A percentile compares a stretch with the other conserved stretches of the same genome.
Evolutionary conservation across 2,113 vertebrate genomes (phyloP).

Genomic region (Forbesichthys papilliferus): DNA sequence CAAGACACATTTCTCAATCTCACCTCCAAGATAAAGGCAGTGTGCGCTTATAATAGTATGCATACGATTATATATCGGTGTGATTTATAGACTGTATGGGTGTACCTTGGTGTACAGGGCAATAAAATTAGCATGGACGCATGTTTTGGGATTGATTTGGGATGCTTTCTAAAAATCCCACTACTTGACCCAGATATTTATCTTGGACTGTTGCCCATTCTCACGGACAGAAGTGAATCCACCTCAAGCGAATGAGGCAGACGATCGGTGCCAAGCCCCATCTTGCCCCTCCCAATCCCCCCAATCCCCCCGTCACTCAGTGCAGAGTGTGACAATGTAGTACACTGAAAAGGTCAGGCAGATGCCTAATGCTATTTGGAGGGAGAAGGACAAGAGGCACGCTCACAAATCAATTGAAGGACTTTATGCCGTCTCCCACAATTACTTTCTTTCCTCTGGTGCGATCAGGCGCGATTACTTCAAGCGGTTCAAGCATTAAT

Average conservation of each 20-base stretch:
- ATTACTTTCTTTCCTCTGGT: slow-evolving; percentile 36
- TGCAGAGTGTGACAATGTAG: slow-evolving; percentile 41
- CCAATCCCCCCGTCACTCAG: slow-evolving; percentile 14
- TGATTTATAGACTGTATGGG: too few relatives aligned
- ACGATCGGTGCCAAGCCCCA: slow-evolving; percentile 39
- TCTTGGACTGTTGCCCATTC: slow-evolving; percentile 15
- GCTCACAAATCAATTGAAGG: slow-evolving; percentile 46
- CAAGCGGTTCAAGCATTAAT: slow-evolving; percentile 57
- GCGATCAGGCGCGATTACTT: slow-evolving; percentile 66
- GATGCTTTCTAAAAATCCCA: background rate
- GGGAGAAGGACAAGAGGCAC: slow-evolving; percentile 33
- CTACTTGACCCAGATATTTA: slow-evolving; percentile 22
- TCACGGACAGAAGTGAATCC: slow-evolving; percentile 39
- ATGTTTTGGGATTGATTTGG: background rate
- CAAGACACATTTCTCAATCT: too few relatives aligned
- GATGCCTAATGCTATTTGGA: slow-evolving; percentile 43
- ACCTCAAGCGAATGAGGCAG: slow-evolving; percentile 39
- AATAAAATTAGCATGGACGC: too few relatives aligned
- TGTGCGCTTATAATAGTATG: too few relatives aligned
- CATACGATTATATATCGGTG: too few relatives aligned
- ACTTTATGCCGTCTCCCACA: slow-evolving; percentile 25
- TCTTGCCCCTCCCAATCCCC: background rate
- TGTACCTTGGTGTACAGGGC: too few relatives aligned
- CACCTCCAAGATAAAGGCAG: too few relatives aligned
- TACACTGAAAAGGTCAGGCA: slow-evolving; percentile 56